A percentile compares a stretch with the other conserved stretches of the same genome.
Conservation (phyloP, 2,888 invertebrate species). For the Lamellibrachia satsuma region DNA sequence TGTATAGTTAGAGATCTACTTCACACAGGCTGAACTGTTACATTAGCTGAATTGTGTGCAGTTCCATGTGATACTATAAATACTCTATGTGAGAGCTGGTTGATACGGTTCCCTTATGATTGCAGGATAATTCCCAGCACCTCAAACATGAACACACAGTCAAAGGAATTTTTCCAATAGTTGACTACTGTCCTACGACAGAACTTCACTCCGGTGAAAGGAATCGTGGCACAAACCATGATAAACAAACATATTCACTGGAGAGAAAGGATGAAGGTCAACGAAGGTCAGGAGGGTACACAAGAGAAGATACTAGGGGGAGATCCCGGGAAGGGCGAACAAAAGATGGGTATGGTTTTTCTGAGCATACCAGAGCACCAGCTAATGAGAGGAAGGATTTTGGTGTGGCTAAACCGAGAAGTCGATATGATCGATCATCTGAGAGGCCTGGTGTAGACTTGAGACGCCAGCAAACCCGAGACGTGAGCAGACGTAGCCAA, state of each 20-base stretch:
- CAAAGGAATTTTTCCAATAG: constrained; percentile 25
- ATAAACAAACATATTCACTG: constrained; percentile 17
- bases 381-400: neutral
- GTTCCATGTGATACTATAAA: constrained; percentile 1
- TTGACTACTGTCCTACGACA: constrained; percentile 19
- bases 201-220: neutral
- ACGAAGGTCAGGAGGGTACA: neutral
- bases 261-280: constrained; percentile 22
- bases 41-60: neutral
- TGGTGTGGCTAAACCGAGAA: constrained; percentile 22
- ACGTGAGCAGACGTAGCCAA: constrained; percentile 19
- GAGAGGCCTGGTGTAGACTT: constrained; percentile 7
- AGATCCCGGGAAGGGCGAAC: neutral
- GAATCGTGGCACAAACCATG: constrained; percentile 2
- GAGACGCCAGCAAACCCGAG: constrained; percentile 7
- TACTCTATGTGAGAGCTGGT: neutral
- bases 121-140: constrained; percentile 21
- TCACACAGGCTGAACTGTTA: neutral
- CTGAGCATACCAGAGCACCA: constrained; percentile 23
- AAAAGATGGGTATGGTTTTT: constrained; percentile 19
- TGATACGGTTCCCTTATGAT: constrained; percentile 23
- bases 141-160: constrained; percentile 17
- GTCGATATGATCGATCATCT: neutral
- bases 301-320: neutral
- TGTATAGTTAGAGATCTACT: neutral